Conservation (phyloP, 2,113 vertebrate species). For the Megalops atlanticus region DNA sequence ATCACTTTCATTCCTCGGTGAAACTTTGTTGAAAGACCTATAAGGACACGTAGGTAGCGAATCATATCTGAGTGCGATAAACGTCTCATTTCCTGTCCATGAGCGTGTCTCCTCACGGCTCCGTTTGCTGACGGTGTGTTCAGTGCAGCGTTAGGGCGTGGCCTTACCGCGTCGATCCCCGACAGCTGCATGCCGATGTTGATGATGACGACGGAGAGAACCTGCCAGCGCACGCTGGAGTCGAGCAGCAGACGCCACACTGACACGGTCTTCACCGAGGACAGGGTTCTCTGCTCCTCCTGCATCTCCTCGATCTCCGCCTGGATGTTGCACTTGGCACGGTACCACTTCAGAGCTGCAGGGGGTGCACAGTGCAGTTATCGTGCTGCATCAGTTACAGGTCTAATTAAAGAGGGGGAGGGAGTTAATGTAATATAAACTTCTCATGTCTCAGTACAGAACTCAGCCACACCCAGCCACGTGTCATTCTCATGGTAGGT, state of each 20-base stretch:
- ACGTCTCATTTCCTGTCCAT: no score
- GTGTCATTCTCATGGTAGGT: no score
- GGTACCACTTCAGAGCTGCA: conserved; percentile 77
- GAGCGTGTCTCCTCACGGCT: not conserved
- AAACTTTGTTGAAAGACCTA: not conserved
- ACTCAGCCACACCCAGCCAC: no score
- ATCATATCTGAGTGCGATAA: not conserved
- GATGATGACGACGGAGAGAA: conserved; percentile 79
- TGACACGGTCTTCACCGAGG: conserved; percentile 68
- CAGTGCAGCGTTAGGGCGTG: no score
- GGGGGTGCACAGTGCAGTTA: not conserved
- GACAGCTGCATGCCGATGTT: conserved; percentile 91
- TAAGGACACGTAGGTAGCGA: no score
- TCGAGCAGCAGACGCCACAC: conserved; percentile 76
- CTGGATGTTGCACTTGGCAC: conserved; percentile 76
- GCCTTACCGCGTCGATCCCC: conserved; percentile 85
- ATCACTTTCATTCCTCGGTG: not conserved
- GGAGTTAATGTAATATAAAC: no score
- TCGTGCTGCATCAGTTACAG: not conserved
- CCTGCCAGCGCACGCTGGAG: conserved; percentile 75
- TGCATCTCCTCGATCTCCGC: conserved; percentile 84
- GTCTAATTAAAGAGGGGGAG: not conserved
- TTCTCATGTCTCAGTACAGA: no score
- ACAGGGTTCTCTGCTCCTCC: conserved; percentile 80
- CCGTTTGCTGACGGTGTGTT: not conserved